A percentile compares a stretch with the other conserved stretches of the same genome.
These are phyloP conservation scores for Hypomesus transpacificus DNA, from an alignment of 2,113 vertebrate species.

Conservation along the genomic window DNA sequence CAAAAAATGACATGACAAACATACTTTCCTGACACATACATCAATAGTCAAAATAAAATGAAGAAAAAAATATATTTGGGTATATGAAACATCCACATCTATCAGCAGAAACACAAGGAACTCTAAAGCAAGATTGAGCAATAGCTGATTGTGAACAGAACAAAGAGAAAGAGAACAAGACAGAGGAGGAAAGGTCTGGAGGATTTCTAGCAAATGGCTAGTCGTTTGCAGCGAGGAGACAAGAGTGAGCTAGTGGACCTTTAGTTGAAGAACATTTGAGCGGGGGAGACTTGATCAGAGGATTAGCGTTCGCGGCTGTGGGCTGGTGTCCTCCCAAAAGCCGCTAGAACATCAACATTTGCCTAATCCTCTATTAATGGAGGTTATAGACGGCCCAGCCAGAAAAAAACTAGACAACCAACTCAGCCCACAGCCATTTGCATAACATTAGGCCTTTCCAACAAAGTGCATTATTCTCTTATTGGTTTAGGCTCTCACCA, in stretches of 20 bases:
- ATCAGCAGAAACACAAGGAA: no score
- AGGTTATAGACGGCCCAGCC: conserved; percentile 77
- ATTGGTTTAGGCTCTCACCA: conserved; percentile 71
- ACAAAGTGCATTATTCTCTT: conserved; percentile 75
- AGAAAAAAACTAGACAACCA: conserved; percentile 69
- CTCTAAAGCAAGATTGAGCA: no score
- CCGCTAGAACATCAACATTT: conserved; percentile 76
- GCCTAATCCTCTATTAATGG: conserved; percentile 81
- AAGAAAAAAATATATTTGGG: no score
- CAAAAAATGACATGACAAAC: no score
- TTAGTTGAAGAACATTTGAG: conserved; percentile 51
- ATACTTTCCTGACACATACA: no score
- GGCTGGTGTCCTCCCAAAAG: conserved; percentile 72
- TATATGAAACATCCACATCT: no score
- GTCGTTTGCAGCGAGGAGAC: background rate
- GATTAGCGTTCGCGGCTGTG: conserved; percentile 68
- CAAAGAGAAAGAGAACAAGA: conserved; percentile 15
- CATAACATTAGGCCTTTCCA: conserved; percentile 78
- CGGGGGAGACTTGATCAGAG: conserved; percentile 66
- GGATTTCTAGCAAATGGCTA: conserved; percentile 6
- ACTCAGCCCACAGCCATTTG: conserved; percentile 67
- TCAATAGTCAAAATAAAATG: no score
- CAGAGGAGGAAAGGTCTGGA: conserved; percentile 31
- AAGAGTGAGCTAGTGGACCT: conserved; percentile 23
- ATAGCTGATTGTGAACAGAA: no score